Evolutionary conservation across 2,797 vertebrate species (phyloP), one percentile per base, ranked within the genome.

Genomic region (Taenioides sp.): DNA sequence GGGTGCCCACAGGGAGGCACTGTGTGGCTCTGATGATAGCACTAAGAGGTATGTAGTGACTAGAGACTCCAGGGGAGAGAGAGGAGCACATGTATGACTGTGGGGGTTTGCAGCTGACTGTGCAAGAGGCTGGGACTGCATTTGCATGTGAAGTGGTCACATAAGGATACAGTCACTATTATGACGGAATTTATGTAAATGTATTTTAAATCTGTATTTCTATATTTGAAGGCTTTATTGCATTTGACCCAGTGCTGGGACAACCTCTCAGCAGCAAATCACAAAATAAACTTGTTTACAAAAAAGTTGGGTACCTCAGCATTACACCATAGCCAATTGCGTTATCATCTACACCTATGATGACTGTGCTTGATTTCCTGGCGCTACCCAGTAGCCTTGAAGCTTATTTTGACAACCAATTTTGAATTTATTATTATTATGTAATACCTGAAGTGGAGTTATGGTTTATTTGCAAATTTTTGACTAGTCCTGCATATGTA

Each of bases 1-100:
- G 65, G 43, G 85, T 89, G 92, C 92, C 92, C 91, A 92, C 88
- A 79, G 91, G 92, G 92, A 93, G 91, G 92, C 93, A 93, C 87
- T 92, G 89, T 93, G 85, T 81, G 82, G 86, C 89, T 40, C 78
- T 76, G 75, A 74, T 80, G 79, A 77, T 81, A 76, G 64, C 84
- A 71, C 59, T 47, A 67, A 73, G 77, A 72, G 58, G 74, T 77
- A 78, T 25, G 28, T 75, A 37, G 67, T 81, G 78, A 85, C 79
- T 78, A 34, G 68, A 82, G 76, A 85, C 79, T 78, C 73, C 73
- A 74, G 69, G 61, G 73, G 76, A 65, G 71, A 76, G 70, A 68
- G 40, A 52, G 65, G n/a, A 52, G 64, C 65, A 28, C 49, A 37
- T 52, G 47, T 52, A 31, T 74, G 71, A 77, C 74, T 82, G 75